Conservation (phyloP, 1,140 invertebrate genomes). For the Holotrichia oblita region DNA sequence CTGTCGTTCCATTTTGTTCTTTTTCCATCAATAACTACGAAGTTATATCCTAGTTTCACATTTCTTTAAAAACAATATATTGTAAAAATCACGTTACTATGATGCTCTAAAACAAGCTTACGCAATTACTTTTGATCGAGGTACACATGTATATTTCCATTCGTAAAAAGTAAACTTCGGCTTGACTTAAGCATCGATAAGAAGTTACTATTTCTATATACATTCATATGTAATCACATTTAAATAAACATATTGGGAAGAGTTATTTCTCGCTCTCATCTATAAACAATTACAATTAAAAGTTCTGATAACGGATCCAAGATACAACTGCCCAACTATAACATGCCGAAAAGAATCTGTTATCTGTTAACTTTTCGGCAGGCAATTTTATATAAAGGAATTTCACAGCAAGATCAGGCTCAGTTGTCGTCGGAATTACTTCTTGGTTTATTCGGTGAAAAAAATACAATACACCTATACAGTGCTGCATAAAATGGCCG, state of each 20-base stretch:
- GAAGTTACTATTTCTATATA: not conserved
- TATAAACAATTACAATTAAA: not conserved
- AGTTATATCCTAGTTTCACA: too few relatives aligned
- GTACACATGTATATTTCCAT: not conserved
- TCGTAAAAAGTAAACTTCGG: not conserved
- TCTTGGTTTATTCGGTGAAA: not conserved
- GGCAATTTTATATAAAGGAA: conserved; percentile 1
- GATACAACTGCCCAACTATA: too few relatives aligned
- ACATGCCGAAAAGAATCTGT: not conserved
- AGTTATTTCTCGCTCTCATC: not conserved
- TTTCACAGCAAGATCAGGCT: not conserved
- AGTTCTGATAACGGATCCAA: conserved; percentile 11
- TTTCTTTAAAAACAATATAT: too few relatives aligned
- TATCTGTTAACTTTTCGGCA: not conserved
- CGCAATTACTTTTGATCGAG: too few relatives aligned
- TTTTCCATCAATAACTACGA: too few relatives aligned
- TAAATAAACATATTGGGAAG: not conserved
- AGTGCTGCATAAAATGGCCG: not conserved
- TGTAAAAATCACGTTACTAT: too few relatives aligned
- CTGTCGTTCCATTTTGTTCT: too few relatives aligned
- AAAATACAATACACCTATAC: not conserved
- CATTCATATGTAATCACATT: conserved; percentile 7
- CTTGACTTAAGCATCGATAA: not conserved
- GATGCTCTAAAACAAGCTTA: too few relatives aligned
- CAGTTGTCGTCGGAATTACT: not conserved